Percentiles rank a stretch among this genome's conserved stretches.
Conservation (phyloP, 1,140 invertebrate genomes). For the Bombus pascuorum region DNA sequence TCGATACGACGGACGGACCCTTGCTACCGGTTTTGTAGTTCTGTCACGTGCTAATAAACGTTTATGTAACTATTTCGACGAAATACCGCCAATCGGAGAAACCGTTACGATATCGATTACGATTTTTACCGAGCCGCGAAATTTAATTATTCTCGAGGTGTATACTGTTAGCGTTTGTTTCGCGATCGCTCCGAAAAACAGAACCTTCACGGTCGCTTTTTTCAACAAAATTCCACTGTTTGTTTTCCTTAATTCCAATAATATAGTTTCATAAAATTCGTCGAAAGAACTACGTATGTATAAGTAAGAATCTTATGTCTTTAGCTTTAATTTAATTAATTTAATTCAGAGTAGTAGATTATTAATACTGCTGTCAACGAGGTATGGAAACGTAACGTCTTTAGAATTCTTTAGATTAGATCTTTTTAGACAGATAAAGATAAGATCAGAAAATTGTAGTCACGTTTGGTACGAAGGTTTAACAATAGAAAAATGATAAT, state of each 20-base stretch:
- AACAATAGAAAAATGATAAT: neutral
- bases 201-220: neutral
- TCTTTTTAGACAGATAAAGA: neutral
- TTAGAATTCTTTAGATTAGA: neutral
- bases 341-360: neutral
- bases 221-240: neutral
- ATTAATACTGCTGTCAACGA: neutral
- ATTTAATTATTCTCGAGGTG: neutral
- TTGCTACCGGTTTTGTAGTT: conserved; percentile 32
- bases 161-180: neutral
- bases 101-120: conserved; percentile 34
- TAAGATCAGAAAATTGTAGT: neutral
- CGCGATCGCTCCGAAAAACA: no score
- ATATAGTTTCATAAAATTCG: no score
- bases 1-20: conserved; percentile 1
- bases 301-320: neutral
- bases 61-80: conserved; percentile 48
- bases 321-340: neutral
- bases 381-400: no score
- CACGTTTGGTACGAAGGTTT: neutral
- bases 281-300: no score
- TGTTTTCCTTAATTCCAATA: neutral
- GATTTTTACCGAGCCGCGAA: neutral
- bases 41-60: conserved; percentile 37
- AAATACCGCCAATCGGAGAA: conserved; percentile 14